Evolutionary conservation across 2,113 vertebrate species (phyloP), one percentile per base, ranked within the genome.

Genomic region (Pterocles burchelli): DNA sequence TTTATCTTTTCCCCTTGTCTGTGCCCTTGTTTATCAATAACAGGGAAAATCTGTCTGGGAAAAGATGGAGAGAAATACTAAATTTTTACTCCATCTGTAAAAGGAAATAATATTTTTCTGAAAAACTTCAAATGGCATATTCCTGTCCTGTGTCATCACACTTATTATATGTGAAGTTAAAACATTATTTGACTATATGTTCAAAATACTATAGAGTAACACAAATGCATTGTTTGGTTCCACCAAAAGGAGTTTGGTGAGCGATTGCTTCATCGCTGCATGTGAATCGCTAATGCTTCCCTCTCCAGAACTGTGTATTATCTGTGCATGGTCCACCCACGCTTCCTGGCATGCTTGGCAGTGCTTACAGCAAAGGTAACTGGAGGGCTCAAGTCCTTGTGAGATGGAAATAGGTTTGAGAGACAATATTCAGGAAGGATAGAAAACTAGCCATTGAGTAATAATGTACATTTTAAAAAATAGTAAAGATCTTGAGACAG

Each of bases 61-160:
- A 91, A 91, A 85, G 66, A 82, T 72, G 75, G 16, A 68, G 85
- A 82, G 58, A 76, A 93, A 85, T 73, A 88, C 62, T 88, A 67
- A 90, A 38, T 18, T 67, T 77, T 81, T 78, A 15, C 51, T 96
- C 49, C 74, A 82, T 94, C 38, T 81, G 67, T 77, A 92, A 78
- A 90, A 80, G 21, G 45, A 86, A 93, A 58, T 17, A 13, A 1
- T 46, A 31, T 62, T 17, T 88, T 52, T 80, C 33, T 74, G 38
- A 83, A 89, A 88, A 10, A 16, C 24, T 88, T 63, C 18, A 83
- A 65, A 51, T 85, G 29, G 14, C 13, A 4, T 79, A 46, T 59
- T 16, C 4, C 11, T 88, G 17, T 90, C 33, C 63, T 55, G 9
- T 54, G 41, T 82, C 55, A 21, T 88, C 51, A 38, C 19, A 9